A percentile compares a stretch with the other conserved stretches of the same genome.
Conservation (phyloP, 2,888 invertebrate species). For the Dicyrtomina minuta region DNA sequence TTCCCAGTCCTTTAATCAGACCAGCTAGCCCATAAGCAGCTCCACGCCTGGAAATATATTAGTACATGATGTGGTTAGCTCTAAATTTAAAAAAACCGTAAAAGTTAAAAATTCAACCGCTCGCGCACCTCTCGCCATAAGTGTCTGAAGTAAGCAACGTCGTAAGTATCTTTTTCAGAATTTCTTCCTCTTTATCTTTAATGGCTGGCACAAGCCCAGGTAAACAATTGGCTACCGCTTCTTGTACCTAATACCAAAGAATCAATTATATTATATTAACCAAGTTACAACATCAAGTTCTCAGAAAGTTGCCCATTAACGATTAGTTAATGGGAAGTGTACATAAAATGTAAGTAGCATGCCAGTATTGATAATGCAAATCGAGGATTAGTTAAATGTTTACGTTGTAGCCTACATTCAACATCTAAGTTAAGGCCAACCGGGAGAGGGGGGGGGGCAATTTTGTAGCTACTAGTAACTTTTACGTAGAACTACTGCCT, state of each 20-base stretch:
- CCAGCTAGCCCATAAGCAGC: conserved; percentile 98
- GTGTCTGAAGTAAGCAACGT: conserved; percentile 86
- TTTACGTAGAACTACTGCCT: too few species aligned
- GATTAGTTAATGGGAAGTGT: too few species aligned
- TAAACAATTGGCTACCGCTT: conserved; percentile 93
- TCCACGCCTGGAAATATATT: conserved; percentile 60
- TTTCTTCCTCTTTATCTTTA: conserved; percentile 82
- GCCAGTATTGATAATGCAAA: too few species aligned
- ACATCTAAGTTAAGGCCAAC: too few species aligned
- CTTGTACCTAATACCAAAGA: conserved; percentile 72
- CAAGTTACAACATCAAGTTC: too few species aligned
- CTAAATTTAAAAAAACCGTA: not conserved
- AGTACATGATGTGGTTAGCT: not conserved
- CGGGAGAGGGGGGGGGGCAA: too few species aligned
- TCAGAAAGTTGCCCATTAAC: too few species aligned
- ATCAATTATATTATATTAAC: too few species aligned
- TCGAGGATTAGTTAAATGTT: too few species aligned
- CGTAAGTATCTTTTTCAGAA: conserved; percentile 82
- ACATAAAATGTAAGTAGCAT: too few species aligned
- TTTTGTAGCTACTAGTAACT: too few species aligned
- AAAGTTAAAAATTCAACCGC: conserved; percentile 57
- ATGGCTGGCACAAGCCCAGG: conserved; percentile 91
- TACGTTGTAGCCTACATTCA: too few species aligned
- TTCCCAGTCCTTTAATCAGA: conserved; percentile 91
- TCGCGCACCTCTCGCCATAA: conserved; percentile 86